Evolutionary conservation across 2,797 vertebrate species (phyloP), one percentile per base, ranked within the genome.

Genomic region (Pangasius djambal): DNA sequence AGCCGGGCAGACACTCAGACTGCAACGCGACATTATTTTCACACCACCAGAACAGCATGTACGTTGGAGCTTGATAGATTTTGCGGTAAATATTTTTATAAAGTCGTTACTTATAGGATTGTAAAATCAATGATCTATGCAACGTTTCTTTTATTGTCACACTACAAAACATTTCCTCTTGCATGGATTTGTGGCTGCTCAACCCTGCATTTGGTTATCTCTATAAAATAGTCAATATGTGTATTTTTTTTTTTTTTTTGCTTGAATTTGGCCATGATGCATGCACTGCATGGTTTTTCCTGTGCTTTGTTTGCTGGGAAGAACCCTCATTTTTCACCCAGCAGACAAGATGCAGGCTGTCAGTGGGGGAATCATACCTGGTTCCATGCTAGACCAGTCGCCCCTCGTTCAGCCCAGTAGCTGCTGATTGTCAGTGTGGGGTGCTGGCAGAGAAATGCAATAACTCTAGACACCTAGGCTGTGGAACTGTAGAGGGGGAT

Each of bases 401-500:
- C 87, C 91, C 90, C 88, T 92, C 87, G 31, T 88, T 89, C 89
- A 91, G 89, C 89, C 90, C 89, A 89, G 90, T 92, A 89, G 86
- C 89, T 86, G 85, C 89, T 92, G 91, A 92, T 91, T 92, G 91
- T 91, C 91, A 92, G 89, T 90, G 87, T 86, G 88, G 90, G 90
- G 89, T 92, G 90, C 90, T 92, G 92, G 92, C 93, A 93, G 93
- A 89, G 92, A 95, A 94, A 96, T 96, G 93, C 94, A 94, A 96
- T 95, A 93, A 96, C 95, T 95, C 94, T 95, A 95, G 94, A 94
- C 92, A 92, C 95, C 95, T 94, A 94, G 94, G 93, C 94, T 93
- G 94, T 93, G 94, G 93, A 94, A 90, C 75, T 57, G 93, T 92
- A 92, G 52, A 87, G 89, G 92, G 92, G 86, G 84, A 86, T 87